Evolutionary conservation across 2,113 vertebrate genomes (phyloP), one percentile per base, ranked within the genome.

Genomic region (Ameiurus melas): DNA sequence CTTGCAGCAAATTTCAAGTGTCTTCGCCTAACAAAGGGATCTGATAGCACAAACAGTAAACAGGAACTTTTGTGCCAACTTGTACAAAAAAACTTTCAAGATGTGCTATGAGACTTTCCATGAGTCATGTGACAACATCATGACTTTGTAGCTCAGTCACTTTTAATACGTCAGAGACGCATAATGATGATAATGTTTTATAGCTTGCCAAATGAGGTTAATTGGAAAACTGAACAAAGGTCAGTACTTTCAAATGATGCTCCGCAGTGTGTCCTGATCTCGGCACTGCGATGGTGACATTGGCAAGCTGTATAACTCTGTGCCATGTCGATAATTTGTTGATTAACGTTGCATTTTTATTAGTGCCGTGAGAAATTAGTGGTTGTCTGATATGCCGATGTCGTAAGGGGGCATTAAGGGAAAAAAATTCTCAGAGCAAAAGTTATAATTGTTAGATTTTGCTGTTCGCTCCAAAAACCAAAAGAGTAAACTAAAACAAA

Each of bases 21-120:
- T 27, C 36, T 53, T 83, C n/a, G 14, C 47, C 33, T 64, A 66
- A 86, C 64, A 83, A 64, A 75, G 60, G 55, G 58, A 47, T 43
- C 25, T 85, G 55, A 58, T 62, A n/a, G n/a, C 58, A 27, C 13
- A 53, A 86, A 30, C n/a, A 80, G 43, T 36, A 66, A 86, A 86
- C 36, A 86, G 4, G 3, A 77, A 25, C 51, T 39, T 55, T 57
- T 58, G 51, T 22, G 39, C 79, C 36, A 81, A 36, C 55, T 57
- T 55, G 77, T 17, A 51, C 43, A 78, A n/a, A n/a, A n/a, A 78
- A n/a, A 53, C 43, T 47, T 47, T 6, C 43, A 47, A n/a, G 75
- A 51, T 78, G 71, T 75, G 39, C 36, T 43, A 0, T 1, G 8
- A 25, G 36, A 73, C 8, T 73, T 73, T 73, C 71, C 71, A 75